Conservation (phyloP, 2,888 invertebrate genomes). For the Nysson spinosus region DNA sequence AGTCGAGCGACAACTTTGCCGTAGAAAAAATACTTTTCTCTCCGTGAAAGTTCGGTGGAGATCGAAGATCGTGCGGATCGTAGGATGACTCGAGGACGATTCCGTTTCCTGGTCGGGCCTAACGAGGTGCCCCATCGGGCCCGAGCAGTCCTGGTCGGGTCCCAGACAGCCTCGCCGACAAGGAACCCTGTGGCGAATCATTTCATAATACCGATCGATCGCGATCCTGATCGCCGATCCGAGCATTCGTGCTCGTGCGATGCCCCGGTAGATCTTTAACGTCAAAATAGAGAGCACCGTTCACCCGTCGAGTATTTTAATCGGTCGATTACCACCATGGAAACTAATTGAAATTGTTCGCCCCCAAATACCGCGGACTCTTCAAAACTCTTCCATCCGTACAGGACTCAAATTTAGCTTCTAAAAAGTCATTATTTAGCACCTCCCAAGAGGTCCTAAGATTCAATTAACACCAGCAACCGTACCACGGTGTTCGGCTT, state of each 20-base stretch:
- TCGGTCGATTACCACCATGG: no score
- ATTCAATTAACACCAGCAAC: slow-evolving; percentile 52
- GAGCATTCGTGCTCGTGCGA: slow-evolving; percentile 5
- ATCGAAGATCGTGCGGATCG: slow-evolving; percentile 13
- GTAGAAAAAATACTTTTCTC: not conserved
- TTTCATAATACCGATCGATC: slow-evolving; percentile 62
- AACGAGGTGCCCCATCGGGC: slow-evolving; percentile 70
- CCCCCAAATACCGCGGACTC: no score
- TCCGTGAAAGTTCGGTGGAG: slow-evolving; percentile 29
- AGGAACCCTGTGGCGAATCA: slow-evolving; percentile 70
- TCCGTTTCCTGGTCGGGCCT: slow-evolving; percentile 68
- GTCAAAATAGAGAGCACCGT: slow-evolving; percentile 46
- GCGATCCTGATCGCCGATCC: slow-evolving; percentile 45
- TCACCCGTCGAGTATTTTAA: no score
- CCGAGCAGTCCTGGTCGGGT: slow-evolving; percentile 48
- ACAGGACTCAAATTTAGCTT: slow-evolving; percentile 32
- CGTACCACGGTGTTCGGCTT: no score
- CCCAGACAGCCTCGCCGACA: slow-evolving; percentile 67
- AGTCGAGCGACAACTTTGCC: slow-evolving; percentile 1
- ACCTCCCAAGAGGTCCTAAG: slow-evolving; percentile 48
- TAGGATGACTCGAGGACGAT: slow-evolving; percentile 47
- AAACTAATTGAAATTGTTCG: no score
- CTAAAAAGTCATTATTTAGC: slow-evolving; percentile 64
- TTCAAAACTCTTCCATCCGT: no score
- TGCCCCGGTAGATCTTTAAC: slow-evolving; percentile 23